Percentiles rank a stretch among this genome's conserved stretches.
phyloP scores from a whole-genome alignment of 2,113 vertebrate species.

The Plecotus auritus region DNA sequence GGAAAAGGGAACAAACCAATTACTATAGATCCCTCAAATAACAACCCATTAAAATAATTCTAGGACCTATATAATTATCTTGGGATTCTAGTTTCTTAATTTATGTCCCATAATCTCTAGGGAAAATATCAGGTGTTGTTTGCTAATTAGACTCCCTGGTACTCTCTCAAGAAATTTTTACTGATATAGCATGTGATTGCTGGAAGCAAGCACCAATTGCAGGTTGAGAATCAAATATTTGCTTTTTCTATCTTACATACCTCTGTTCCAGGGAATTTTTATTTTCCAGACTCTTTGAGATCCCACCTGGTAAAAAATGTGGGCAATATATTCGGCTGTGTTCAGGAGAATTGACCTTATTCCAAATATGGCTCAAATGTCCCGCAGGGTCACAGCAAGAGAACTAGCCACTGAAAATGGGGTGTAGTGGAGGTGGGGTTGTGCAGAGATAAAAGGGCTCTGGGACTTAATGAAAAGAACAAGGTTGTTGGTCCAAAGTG shows the following conservation, averaged over 20 bases:
- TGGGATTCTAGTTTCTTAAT: background rate
- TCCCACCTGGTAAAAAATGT: background rate
- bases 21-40: slow-evolving; percentile 27
- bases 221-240: slow-evolving; percentile 24
- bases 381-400: background rate
- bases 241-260: background rate
- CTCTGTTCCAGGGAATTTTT: background rate
- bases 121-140: slow-evolving; percentile 13
- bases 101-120: background rate
- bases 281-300: background rate
- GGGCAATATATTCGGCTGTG: background rate
- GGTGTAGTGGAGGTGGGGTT: background rate
- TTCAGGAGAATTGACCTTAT: background rate
- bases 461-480: background rate
- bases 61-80: slow-evolving; percentile 17
- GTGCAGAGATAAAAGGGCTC: background rate
- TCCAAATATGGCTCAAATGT: background rate
- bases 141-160: slow-evolving; percentile 32
- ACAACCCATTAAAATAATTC: slow-evolving; percentile 1
- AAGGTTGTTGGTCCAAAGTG: background rate
- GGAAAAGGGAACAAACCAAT: background rate
- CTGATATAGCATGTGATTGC: slow-evolving; percentile 4
- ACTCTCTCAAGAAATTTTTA: slow-evolving; percentile 23
- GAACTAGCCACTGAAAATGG: background rate
- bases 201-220: background rate